phyloP scores from a whole-genome alignment of 2,797 vertebrate genomes.

The Muraenolepis orangiensis region DNA sequence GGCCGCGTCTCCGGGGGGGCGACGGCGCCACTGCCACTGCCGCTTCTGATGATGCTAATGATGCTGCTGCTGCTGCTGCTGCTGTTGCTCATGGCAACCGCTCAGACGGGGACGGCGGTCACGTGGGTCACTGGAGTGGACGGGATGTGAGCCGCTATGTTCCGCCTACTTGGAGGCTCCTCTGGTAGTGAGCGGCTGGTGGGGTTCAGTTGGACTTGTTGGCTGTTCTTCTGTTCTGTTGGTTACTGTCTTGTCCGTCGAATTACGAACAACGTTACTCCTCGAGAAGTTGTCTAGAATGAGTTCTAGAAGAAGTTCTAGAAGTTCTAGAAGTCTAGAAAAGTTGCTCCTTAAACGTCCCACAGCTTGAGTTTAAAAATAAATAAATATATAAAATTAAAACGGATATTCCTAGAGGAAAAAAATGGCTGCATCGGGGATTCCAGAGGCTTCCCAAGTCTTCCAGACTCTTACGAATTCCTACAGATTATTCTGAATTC shows the following conservation, averaged over 20 bases:
- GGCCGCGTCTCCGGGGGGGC: conserved; percentile 48
- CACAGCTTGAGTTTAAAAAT: background rate
- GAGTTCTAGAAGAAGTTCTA: no score
- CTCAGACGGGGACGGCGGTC: background rate
- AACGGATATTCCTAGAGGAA: background rate
- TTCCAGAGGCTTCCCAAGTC: background rate
- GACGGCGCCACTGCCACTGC: no score
- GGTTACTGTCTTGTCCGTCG: background rate
- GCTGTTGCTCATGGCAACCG: conserved; percentile 52
- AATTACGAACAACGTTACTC: background rate
- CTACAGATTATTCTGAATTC: background rate
- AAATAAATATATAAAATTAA: background rate
- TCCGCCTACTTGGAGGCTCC: background rate
- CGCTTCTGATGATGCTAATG: conserved; percentile 56
- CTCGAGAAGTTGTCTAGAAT: no score
- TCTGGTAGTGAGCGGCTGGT: background rate
- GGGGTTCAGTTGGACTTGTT: background rate
- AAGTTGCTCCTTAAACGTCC: background rate
- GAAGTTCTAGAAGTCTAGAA: background rate
- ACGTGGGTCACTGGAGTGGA: background rate
- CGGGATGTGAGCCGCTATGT: background rate
- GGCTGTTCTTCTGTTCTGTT: background rate
- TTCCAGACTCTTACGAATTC: background rate
- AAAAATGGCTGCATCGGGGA: background rate
- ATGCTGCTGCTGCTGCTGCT: conserved; percentile 27